Base-by-base conservation (phyloP, 1,140 invertebrate species). In the Aphelenchoides fujianensis region DNA sequence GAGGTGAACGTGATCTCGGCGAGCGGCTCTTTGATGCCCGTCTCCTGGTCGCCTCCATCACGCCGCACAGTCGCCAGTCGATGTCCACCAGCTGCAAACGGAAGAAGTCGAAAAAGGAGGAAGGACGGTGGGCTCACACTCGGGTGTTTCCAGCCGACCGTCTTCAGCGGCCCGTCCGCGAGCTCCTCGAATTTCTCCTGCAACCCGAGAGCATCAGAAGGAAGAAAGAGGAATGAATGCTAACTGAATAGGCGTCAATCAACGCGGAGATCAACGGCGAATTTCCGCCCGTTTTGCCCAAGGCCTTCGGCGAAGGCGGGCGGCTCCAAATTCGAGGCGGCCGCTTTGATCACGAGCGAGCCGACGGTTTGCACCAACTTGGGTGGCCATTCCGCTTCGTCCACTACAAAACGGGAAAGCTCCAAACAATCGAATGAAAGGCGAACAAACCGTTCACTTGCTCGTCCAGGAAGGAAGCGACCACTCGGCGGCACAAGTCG, bases 1-100 rank as follows among this genome's bases (percentile, higher is more conserved):
- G 69, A 71, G 19, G 66, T 67, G n/a, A 70, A 32, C 16, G 34
- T 48, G 34, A 70, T 69, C 52, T 70, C 69, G 54, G 30, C 57
- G 27, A 70, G 37, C 1, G 69, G 69, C 7, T 69, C 69, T 70
- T 70, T 70, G 27, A 70, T 67, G 1, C 61, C 63, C 23, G 30
- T 36, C 32, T 64, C 69, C 31, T 30, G 27, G 31, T 70, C 54
- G 3, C 63, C 63, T 70, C 69, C 69, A 70, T 70, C 5, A 70
- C 30, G 54, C 69, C 69, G 1, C 37, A 69, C 0, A 70, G 7
- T 16, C 54, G 37, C 69, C 69, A 70, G 28, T 70, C 63, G 12
- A 55, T 52, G 32, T 70, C 69, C 12, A 68, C 54, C 12, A 70
- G 30, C n/a, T n/a, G 28, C n/a, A n/a, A n/a, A n/a, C n/a, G n/a